A percentile compares a stretch with the other conserved stretches of the same genome.
Conservation (phyloP, 2,888 invertebrate genomes). For the Pristionchus maxplancki region DNA sequence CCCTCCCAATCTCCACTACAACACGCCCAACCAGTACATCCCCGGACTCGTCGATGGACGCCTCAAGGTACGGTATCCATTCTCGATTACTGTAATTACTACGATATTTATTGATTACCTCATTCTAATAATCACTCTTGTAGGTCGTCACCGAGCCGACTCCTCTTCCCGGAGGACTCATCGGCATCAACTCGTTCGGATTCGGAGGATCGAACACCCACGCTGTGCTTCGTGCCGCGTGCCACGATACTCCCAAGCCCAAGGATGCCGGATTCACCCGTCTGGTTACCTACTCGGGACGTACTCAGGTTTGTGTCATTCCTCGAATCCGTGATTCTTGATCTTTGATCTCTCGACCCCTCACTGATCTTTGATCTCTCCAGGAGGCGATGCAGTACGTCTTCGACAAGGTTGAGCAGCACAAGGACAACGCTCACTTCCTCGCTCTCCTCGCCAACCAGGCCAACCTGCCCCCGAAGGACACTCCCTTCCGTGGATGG, state of each 20-base stretch:
- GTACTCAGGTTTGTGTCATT: slow-evolving; percentile 83
- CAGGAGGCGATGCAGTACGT: slow-evolving; percentile 72
- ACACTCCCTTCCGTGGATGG: slow-evolving; percentile 86
- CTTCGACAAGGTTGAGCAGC: slow-evolving; percentile 75
- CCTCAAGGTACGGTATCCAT: slow-evolving; percentile 83
- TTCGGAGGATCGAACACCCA: slow-evolving; percentile 98
- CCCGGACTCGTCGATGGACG: slow-evolving; percentile 92
- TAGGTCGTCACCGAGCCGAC: slow-evolving; percentile 87
- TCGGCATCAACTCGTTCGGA: slow-evolving; percentile 96
- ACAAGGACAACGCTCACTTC: slow-evolving; percentile 68
- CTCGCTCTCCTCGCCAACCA: slow-evolving; percentile 73
- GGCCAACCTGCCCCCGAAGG: slow-evolving; percentile 84
- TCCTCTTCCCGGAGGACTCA: slow-evolving; percentile 91
- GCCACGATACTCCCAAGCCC: slow-evolving; percentile 55
- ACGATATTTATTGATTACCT: not conserved
- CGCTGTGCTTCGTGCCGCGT: slow-evolving; percentile 83
- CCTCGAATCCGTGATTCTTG: no score
- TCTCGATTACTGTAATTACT: not conserved
- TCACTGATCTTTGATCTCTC: not conserved
- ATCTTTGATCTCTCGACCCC: not conserved
- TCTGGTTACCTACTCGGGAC: slow-evolving; percentile 85
- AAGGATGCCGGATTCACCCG: slow-evolving; percentile 83
- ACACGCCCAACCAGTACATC: slow-evolving; percentile 90
- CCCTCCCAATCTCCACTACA: slow-evolving; percentile 93
- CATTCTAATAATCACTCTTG: not conserved